These are phyloP conservation scores for Hippocampus guttulatus DNA, from an alignment of 2,113 vertebrate species.

Conservation along the genomic window DNA sequence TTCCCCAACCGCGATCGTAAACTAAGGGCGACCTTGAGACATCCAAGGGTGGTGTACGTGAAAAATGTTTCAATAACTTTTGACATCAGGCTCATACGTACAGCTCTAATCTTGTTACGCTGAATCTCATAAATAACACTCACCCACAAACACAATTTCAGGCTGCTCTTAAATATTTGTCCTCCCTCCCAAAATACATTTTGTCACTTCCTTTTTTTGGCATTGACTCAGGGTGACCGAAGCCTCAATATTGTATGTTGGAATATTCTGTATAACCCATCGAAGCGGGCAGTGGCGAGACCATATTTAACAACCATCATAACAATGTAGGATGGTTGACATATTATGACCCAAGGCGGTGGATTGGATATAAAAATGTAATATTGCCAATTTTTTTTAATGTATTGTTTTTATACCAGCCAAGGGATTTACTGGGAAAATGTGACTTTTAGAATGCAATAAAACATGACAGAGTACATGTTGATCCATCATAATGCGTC, in stretches of 20 bases:
- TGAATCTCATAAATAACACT: neutral
- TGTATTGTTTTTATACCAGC: neutral
- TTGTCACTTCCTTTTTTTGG: neutral
- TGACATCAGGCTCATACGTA: neutral
- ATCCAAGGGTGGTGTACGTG: neutral
- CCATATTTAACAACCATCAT: constrained; percentile 23
- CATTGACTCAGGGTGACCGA: neutral
- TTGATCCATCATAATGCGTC: neutral
- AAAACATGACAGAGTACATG: neutral
- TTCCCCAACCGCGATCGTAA: neutral
- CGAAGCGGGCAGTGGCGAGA: constrained; percentile 12
- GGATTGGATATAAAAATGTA: neutral
- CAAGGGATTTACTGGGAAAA: neutral
- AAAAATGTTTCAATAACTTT: neutral
- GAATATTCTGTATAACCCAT: constrained; percentile 10
- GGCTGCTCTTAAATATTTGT: constrained; percentile 15
- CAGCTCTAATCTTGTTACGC: neutral
- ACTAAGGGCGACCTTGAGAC: neutral
- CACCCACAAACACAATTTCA: neutral
- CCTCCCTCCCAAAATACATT: constrained; percentile 19
- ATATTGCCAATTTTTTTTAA: neutral
- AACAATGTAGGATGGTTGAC: neutral
- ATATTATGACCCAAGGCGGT: constrained; percentile 2
- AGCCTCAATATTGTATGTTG: constrained; percentile 11
- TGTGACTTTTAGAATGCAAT: neutral